Conservation (phyloP, 2,888 invertebrate species). For the Fragum sueziense region DNA sequence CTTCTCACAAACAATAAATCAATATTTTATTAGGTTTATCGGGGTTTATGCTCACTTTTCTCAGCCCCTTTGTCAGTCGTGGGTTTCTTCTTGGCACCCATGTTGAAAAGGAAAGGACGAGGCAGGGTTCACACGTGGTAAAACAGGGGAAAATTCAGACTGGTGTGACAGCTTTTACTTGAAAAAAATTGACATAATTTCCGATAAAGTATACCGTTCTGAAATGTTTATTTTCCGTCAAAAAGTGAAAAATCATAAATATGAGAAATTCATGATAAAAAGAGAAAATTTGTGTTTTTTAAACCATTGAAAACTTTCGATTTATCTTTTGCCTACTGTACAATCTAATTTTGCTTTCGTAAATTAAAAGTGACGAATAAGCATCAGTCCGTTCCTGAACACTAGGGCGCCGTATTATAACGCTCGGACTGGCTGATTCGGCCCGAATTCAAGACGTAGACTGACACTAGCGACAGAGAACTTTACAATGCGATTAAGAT, state of each 20-base stretch:
- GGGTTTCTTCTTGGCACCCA: constrained; percentile 89
- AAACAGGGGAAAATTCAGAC: constrained; percentile 34
- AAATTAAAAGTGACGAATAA: too few relatives aligned
- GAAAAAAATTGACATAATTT: neutral
- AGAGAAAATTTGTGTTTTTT: neutral
- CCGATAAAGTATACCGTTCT: neutral
- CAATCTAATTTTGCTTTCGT: too few relatives aligned
- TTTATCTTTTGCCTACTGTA: neutral
- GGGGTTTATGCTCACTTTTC: neutral
- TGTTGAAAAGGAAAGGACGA: constrained; percentile 83
- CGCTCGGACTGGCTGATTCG: too few relatives aligned
- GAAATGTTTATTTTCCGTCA: too few relatives aligned
- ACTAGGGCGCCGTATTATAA: too few relatives aligned
- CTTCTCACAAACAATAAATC: too few relatives aligned
- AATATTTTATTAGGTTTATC: too few relatives aligned
- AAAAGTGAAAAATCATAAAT: neutral
- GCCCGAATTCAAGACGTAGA: too few relatives aligned
- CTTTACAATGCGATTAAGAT: neutral
- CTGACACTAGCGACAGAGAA: too few relatives aligned
- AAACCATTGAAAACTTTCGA: neutral
- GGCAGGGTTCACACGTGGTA: constrained; percentile 52
- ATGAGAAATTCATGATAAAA: neutral
- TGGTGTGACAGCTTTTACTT: neutral
- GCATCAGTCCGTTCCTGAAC: too few relatives aligned
- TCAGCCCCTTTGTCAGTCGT: constrained; percentile 49